Base-by-base conservation (phyloP, 2,888 invertebrate species). In the Theretra japonica region DNA sequence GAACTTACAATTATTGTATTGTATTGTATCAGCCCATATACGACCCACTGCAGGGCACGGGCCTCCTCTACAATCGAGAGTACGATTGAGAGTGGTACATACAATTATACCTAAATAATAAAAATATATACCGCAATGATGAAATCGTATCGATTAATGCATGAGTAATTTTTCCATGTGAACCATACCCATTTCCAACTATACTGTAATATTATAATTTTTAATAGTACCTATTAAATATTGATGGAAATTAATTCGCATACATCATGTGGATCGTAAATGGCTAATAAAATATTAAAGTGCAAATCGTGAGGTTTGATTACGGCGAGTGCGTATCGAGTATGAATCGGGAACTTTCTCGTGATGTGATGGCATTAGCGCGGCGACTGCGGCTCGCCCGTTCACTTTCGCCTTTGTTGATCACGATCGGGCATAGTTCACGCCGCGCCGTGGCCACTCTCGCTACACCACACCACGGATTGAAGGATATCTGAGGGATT, bases 391-490 rank as follows among this genome's bases (percentile, higher is more conserved):
- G 53, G n/a, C 82, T 79, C 76, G 76, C 76, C 80, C 73, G 81
- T 82, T 85, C 85, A 88, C 88, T 88, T 87, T 88, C 86, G 81
- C 84, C 79, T 79, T 80, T 80, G 78, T 72, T 82, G 83, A 80
- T 85, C 89, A 88, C 87, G 86, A 84, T 80, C 76, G 79, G 83
- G 74, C 83, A 86, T 84, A 87, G 86, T 88, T 86, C 87, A 86
- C 80, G 77, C 75, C 73, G 75, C 79, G 77, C 75, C 73, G 75
- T 73, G 76, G 72, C 74, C 77, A 75, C 81, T 80, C 80, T 84
- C 81, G 75, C 78, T 77, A 73, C 79, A 82, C 75, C 82, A 78
- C 74, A 81, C 78, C 80, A 71, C 82, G 41, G 65, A 6, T 65
- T 65, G 21, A 6, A 48, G 41, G 65, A 41, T 25, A 41, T 21